Percentiles rank a stretch among this genome's conserved stretches.
Evolutionary conservation across 2,113 vertebrate species (phyloP).

Genomic region (Barbus barbus): DNA sequence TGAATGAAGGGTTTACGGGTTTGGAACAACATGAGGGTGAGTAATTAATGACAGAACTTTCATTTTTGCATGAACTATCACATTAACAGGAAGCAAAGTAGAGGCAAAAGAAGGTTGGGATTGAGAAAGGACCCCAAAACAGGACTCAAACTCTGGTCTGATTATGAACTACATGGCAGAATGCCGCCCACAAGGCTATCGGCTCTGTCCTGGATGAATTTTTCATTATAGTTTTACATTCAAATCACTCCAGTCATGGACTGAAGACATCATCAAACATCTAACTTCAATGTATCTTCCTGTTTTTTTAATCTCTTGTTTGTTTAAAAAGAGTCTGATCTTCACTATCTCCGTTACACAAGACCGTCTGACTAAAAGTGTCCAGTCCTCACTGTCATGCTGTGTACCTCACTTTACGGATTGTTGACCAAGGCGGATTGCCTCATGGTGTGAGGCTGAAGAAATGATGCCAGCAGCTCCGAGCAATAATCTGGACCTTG

Average conservation of each 20-base stretch:
- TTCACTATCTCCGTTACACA: not conserved
- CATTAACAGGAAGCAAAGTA: not conserved
- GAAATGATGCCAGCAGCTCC: not conserved
- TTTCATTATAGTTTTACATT: not conserved
- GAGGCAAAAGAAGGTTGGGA: not conserved
- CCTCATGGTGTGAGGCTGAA: not conserved
- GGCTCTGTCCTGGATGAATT: not conserved
- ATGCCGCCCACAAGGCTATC: not conserved
- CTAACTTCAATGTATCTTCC: not conserved
- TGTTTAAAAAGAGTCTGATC: not conserved
- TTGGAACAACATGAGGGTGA: no score
- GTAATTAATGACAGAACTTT: no score
- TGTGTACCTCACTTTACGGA: not conserved
- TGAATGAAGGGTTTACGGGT: no score
- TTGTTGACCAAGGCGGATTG: not conserved
- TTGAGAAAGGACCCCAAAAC: not conserved
- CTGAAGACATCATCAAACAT: not conserved
- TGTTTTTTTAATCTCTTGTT: not conserved
- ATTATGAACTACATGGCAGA: not conserved
- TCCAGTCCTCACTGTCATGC: not conserved
- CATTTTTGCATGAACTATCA: no score
- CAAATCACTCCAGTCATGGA: not conserved
- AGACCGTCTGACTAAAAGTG: not conserved
- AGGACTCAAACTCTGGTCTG: not conserved
- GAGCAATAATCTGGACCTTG: constrained; percentile 28